Percentiles rank a stretch among this genome's conserved stretches.
These are phyloP conservation scores for Beaufortia kweichowensis DNA, from an alignment of 2,113 vertebrate genomes.

Conservation along the genomic window DNA sequence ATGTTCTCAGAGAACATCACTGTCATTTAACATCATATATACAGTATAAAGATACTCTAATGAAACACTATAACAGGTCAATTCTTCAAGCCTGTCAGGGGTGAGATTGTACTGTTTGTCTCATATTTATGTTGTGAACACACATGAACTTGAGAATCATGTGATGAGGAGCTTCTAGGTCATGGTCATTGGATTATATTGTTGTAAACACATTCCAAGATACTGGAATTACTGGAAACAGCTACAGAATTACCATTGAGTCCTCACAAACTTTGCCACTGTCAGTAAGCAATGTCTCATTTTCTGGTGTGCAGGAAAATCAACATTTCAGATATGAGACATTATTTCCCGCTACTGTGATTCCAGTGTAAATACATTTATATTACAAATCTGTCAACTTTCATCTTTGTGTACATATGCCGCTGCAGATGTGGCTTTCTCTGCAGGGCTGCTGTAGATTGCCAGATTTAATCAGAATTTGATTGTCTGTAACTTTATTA, in stretches of 20 bases:
- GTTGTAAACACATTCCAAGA: conserved; percentile 34
- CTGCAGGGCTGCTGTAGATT: not conserved
- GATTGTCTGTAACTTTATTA: not conserved
- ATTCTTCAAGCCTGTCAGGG: too few relatives aligned
- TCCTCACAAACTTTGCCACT: not conserved
- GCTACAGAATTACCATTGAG: conserved; percentile 52
- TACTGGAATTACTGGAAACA: conserved; percentile 42
- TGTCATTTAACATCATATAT: conserved; percentile 4
- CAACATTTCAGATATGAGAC: too few relatives aligned
- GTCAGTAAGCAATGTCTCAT: too few relatives aligned
- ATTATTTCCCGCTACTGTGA: not conserved
- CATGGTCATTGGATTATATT: conserved; percentile 34
- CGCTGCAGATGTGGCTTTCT: not conserved
- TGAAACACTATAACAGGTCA: too few relatives aligned
- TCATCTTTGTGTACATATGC: too few relatives aligned
- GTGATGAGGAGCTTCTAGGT: conserved; percentile 15
- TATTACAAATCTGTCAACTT: not conserved
- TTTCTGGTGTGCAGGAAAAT: too few relatives aligned
- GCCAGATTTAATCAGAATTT: not conserved
- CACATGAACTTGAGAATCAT: conserved; percentile 3
- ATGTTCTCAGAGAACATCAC: conserved; percentile 1
- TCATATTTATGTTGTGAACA: too few relatives aligned
- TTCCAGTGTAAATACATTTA: not conserved
- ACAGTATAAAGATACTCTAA: not conserved
- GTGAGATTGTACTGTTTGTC: not conserved